Evolutionary conservation across 1,140 invertebrate genomes (phyloP), one percentile per base, ranked within the genome.

Genomic region (Triops longicaudatus): DNA sequence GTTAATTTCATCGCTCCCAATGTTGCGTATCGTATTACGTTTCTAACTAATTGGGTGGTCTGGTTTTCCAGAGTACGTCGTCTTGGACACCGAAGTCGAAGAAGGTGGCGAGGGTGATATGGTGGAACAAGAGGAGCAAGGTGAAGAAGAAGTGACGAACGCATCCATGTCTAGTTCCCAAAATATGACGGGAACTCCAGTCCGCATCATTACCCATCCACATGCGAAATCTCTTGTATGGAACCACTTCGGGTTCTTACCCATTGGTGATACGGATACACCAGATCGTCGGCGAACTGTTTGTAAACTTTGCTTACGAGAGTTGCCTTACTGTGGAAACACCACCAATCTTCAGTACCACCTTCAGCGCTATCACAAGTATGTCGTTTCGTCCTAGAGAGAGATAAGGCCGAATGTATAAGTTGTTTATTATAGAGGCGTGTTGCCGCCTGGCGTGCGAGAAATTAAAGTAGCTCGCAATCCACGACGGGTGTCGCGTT

Each of bases 331-430:
- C 44, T 78, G 74, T 73, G 78, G 78, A n/a, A 78, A 78, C 22
- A 78, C 78, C 4, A 78, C 78, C 14, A 78, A 78, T 44, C 37
- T 78, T 26, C 74, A 76, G 41, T 78, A 76, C 63, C 78, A 78
- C 42, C 42, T 78, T 44, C 78, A 76, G 26, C 78, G 78, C 17
- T 76, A 78, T 37, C 78, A 78, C 26, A 37, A 44, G 42, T 43
- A 43, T 50, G 41, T 26, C 12, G 17, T 75, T 50, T 50, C 28
- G 14, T 27, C 6, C n/a, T 17, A 11, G 43, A 22, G 14, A 43
- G 26, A 10, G 9, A 31, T 9, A 11, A 5, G 11, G n/a, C n/a
- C 41, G n/a, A 75, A 43, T 31, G 44, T 63, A 7, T 14, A 63
- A n/a, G 14, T 22, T 63, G 12, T 4, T 22, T 22, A 1, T 17